Conservation (phyloP, 1,140 invertebrate genomes). For the Protaetia brevitarsis region DNA sequence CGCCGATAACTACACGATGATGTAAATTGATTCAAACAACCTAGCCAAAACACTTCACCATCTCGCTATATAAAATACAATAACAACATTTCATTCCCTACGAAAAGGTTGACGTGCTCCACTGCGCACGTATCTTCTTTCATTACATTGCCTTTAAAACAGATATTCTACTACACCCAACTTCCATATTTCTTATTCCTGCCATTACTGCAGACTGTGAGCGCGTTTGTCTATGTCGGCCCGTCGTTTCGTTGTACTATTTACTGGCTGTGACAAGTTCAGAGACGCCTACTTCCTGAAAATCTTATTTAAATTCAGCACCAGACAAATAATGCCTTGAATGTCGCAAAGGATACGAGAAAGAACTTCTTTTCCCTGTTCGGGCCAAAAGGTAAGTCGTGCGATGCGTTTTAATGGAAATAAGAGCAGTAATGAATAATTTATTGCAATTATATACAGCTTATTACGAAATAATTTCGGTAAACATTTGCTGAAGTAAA, state of each 20-base stretch:
- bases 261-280: slow-evolving; percentile 37
- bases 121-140: background rate
- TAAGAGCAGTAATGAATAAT: slow-evolving; percentile 3
- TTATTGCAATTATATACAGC: background rate
- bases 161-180: background rate
- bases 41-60: background rate
- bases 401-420: slow-evolving; percentile 18
- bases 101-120: background rate
- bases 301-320: slow-evolving; percentile 43
- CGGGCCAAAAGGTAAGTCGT: slow-evolving; percentile 29
- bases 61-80: slow-evolving; percentile 10
- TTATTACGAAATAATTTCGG: background rate
- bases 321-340: slow-evolving; percentile 42
- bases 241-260: slow-evolving; percentile 27
- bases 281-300: slow-evolving; percentile 32
- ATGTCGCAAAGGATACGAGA: slow-evolving; percentile 13
- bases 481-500: no score
- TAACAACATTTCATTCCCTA: slow-evolving; percentile 11
- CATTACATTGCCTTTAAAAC: background rate
- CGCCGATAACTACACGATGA: background rate
- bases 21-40: slow-evolving; percentile 3
- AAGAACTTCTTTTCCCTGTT: slow-evolving; percentile 29
- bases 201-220: background rate
- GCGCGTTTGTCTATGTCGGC: slow-evolving; percentile 18
- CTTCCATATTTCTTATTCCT: background rate